Conservation (phyloP, 2,113 vertebrate species). For the Tachysurus vachellii region DNA sequence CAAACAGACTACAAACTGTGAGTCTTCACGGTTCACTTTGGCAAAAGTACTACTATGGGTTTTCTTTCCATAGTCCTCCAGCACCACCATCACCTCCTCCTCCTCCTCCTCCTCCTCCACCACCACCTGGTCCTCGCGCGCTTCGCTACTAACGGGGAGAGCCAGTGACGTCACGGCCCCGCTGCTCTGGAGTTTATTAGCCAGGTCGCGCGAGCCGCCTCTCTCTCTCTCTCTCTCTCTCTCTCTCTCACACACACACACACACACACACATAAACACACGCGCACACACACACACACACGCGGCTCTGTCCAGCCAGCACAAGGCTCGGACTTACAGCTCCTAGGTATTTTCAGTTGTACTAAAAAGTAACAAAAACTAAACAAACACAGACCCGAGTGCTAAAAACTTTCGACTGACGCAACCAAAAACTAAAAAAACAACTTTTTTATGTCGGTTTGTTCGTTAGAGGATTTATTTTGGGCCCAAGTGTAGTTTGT, state of each 20-base stretch:
- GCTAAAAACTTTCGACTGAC: constrained; percentile 57
- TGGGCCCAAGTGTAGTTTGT: constrained; percentile 1
- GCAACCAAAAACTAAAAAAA: constrained; percentile 27
- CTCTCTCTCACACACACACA: neutral
- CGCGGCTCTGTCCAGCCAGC: constrained; percentile 70
- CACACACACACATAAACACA: neutral
- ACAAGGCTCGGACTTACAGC: constrained; percentile 45
- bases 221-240: constrained; percentile 3
- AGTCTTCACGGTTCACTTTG: constrained; percentile 25
- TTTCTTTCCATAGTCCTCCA: constrained; percentile 40
- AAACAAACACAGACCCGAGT: constrained; percentile 61
- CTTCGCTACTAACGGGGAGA: constrained; percentile 50
- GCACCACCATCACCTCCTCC: constrained; percentile 13
- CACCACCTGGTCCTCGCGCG: constrained; percentile 37
- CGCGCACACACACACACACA: constrained; percentile 25
- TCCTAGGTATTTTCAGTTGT: neutral
- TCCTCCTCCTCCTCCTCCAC: constrained; percentile 21
- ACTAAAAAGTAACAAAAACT: constrained; percentile 19
- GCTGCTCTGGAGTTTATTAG: constrained; percentile 75
- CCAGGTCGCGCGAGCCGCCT: constrained; percentile 46
- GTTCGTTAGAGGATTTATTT: constrained; percentile 1
- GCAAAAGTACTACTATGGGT: constrained; percentile 53
- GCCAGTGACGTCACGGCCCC: constrained; percentile 69
- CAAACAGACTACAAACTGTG: neutral
- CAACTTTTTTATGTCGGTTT: constrained; percentile 13